phyloP scores from a whole-genome alignment of 2,888 invertebrate species.

The Elmis aenea region DNA sequence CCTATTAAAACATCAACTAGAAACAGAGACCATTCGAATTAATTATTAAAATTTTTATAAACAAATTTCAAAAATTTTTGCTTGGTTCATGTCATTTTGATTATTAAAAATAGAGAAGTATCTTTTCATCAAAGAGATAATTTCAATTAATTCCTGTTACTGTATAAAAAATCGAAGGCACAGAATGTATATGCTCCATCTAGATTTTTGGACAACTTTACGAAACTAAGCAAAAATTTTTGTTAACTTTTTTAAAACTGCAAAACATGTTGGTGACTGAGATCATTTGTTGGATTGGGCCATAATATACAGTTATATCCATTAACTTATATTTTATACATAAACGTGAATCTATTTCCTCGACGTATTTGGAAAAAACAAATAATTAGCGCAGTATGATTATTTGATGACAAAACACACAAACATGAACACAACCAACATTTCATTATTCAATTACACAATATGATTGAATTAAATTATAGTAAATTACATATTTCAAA shows the following conservation, averaged over 20 bases:
- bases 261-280: conserved; percentile 12
- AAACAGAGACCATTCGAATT: conserved; percentile 21
- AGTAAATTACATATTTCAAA: too few species aligned
- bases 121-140: conserved; percentile 5
- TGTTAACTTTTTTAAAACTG: conserved; percentile 7
- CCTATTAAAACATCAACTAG: background rate
- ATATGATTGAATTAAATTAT: too few species aligned
- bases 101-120: conserved; percentile 2
- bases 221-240: conserved; percentile 19
- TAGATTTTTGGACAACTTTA: conserved; percentile 1
- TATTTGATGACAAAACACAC: too few species aligned
- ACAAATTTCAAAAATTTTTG: conserved; percentile 19
- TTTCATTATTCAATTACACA: too few species aligned
- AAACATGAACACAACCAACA: too few species aligned
- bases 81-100: conserved; percentile 15
- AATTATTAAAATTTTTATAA: conserved; percentile 7
- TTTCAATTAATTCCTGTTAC: conserved; percentile 19
- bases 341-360: too few species aligned
- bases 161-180: conserved; percentile 39
- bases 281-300: conserved; percentile 19
- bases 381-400: too few species aligned
- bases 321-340: too few species aligned
- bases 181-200: conserved; percentile 24
- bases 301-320: conserved; percentile 16
- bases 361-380: too few species aligned